phyloP scores from a whole-genome alignment of 2,888 invertebrate species.

The Noctua janthe region DNA sequence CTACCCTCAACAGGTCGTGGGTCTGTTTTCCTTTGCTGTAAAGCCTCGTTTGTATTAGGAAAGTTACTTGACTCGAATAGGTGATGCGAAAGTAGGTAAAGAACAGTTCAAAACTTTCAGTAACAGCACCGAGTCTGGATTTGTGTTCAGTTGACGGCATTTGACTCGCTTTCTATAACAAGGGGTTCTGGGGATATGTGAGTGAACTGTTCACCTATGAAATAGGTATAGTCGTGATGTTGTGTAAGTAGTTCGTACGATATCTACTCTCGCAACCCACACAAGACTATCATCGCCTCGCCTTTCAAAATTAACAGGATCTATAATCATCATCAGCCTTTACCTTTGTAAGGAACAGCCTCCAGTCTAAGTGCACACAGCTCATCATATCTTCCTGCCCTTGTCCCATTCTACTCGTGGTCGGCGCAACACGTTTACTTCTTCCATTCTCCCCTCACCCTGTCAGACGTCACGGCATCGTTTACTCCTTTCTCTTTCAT shows the following conservation, averaged over 20 bases:
- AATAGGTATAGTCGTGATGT: not conserved
- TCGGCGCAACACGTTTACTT: too few species aligned
- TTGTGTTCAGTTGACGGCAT: not conserved
- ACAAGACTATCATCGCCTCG: not conserved
- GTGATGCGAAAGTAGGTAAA: too few species aligned
- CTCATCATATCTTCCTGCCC: too few species aligned
- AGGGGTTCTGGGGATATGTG: too few species aligned
- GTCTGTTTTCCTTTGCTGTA: not conserved
- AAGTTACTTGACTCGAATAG: not conserved
- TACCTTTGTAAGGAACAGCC: too few species aligned
- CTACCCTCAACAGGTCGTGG: constrained; percentile 34
- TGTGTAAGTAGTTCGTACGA: not conserved
- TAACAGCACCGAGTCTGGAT: not conserved
- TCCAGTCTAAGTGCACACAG: not conserved
- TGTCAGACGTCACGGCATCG: too few species aligned
- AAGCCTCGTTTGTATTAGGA: not conserved
- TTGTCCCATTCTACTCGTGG: too few species aligned
- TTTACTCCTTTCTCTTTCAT: too few species aligned
- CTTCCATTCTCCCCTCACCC: too few species aligned
- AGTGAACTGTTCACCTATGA: not conserved
- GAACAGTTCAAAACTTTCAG: not conserved
- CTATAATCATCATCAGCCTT: not conserved
- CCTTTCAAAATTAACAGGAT: not conserved
- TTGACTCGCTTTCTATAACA: not conserved
- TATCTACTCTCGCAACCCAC: not conserved